Conservation (phyloP, 2,797 vertebrate genomes). For the Denticeps clupeoides region DNA sequence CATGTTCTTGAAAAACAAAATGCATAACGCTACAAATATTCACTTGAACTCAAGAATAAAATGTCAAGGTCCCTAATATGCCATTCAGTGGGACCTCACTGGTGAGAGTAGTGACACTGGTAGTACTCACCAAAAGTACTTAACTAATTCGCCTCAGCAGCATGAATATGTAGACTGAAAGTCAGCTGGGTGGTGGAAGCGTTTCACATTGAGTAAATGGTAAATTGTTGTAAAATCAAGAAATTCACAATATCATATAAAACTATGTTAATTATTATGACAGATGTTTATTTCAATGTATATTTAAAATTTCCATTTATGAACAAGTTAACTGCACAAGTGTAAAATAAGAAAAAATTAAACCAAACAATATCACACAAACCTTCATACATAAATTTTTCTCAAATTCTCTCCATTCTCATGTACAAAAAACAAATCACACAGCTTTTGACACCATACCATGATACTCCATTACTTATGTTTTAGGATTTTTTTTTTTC, state of each 20-base stretch:
- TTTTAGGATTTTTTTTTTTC: slow-evolving; percentile 43
- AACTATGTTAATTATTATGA: slow-evolving; percentile 28
- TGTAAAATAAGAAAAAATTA: slow-evolving; percentile 32
- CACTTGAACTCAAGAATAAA: too few species aligned
- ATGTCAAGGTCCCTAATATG: too few species aligned
- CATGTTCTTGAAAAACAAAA: too few species aligned
- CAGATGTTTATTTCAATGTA: slow-evolving; percentile 55
- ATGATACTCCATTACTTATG: slow-evolving; percentile 54
- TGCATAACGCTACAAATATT: too few species aligned
- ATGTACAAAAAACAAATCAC: slow-evolving; percentile 60
- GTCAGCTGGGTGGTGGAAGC: too few species aligned
- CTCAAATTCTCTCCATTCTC: slow-evolving; percentile 54
- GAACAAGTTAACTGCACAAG: slow-evolving; percentile 37
- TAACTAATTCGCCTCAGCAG: too few species aligned
- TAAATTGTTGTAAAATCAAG: background rate
- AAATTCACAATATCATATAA: background rate
- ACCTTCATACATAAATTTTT: slow-evolving; percentile 46
- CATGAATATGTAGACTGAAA: too few species aligned
- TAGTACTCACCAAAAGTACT: too few species aligned
- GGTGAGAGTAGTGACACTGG: too few species aligned
- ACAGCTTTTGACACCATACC: slow-evolving; percentile 66
- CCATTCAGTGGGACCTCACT: too few species aligned
- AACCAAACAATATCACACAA: slow-evolving; percentile 48
- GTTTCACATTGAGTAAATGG: too few species aligned
- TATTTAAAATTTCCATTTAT: slow-evolving; percentile 46